Percentiles rank a stretch among this genome's conserved stretches.
Conservation (phyloP, 1,140 invertebrate species). For the Oncopodura yosiiana region DNA sequence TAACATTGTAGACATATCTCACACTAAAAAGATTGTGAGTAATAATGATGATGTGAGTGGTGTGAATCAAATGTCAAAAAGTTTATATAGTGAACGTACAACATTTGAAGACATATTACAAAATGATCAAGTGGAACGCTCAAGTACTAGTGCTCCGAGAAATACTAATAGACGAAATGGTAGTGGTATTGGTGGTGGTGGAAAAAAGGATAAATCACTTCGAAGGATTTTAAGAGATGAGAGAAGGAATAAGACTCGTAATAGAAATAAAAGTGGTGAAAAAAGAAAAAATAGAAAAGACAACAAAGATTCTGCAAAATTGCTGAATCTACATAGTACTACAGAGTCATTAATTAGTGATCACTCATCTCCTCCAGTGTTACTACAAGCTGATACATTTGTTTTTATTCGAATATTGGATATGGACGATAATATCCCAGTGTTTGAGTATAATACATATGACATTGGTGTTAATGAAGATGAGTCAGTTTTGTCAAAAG, state of each 20-base stretch:
- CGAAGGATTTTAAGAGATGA: conserved; percentile 21
- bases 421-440: conserved; percentile 36
- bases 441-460: conserved; percentile 56
- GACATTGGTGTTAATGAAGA: conserved; percentile 81
- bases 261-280: conserved; percentile 26
- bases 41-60: no score
- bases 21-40: no score
- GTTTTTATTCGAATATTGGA: conserved; percentile 30
- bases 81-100: no score
- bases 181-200: background rate
- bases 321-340: conserved; percentile 7
- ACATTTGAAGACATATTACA: no score
- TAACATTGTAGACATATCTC: no score
- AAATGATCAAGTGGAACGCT: no score
- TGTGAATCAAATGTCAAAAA: no score
- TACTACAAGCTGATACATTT: conserved; percentile 13
- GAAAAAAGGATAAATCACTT: conserved; percentile 9
- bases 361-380: background rate
- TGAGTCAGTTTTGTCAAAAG: conserved; percentile 46
- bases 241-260: conserved; percentile 17
- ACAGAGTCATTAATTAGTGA: background rate
- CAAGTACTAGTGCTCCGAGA: no score
- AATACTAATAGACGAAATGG: no score
- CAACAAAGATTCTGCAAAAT: conserved; percentile 5
- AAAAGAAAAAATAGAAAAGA: conserved; percentile 28